Base-by-base conservation (phyloP, 2,113 vertebrate species). In the Theropithecus gelada region DNA sequence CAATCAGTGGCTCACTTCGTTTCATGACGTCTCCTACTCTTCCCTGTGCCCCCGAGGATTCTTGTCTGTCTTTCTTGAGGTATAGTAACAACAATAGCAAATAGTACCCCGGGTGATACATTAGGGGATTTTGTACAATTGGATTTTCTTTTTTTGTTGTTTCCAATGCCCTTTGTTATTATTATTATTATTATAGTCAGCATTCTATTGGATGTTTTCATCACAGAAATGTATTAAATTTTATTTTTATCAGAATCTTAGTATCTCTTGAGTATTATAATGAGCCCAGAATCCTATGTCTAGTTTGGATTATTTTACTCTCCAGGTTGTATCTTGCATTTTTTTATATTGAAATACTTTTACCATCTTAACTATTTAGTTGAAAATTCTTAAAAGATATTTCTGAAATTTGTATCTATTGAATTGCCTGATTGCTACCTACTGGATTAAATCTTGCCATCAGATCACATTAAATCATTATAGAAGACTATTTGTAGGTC, bases 231-330 rank as follows among this genome's bases (percentile, higher is more conserved):
- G 0, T 30, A 40, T 83, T 93, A 52, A 64, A 90, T 90, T 96
- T 92, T 2, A 72, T 78, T 91, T 97, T 95, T 85, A 64, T 91
- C n/a, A 48, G 13, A 79, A 85, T 85, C 40, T 96, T 70, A 96
- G 27, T 79, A 79, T 88, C 25, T 79, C 22, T 87, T 66, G 57
- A 59, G 6, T 35, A 38, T 88, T 48, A 88, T 84, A 78, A 81
- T 70, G 9, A 59, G 12, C 12, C 76, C 13, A 83, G 75, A 70
- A 68, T 59, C 35, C 23, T 82, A 14, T 50, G 2, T 85, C 30
- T 90, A n/a, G 12, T 94, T 88, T 94, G 32, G 5, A 79, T 88
- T 68, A 85, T 55, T 93, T 43, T 50, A 45, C 11, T 92, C 6
- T 88, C 57, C 40, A 92, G 72, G 22, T 70, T 90, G 90, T 70